Conservation (phyloP, 30 jellyfish, hydroid and myxozoan species). For the Aurelia aurita complex sp. Pacific region DNA sequence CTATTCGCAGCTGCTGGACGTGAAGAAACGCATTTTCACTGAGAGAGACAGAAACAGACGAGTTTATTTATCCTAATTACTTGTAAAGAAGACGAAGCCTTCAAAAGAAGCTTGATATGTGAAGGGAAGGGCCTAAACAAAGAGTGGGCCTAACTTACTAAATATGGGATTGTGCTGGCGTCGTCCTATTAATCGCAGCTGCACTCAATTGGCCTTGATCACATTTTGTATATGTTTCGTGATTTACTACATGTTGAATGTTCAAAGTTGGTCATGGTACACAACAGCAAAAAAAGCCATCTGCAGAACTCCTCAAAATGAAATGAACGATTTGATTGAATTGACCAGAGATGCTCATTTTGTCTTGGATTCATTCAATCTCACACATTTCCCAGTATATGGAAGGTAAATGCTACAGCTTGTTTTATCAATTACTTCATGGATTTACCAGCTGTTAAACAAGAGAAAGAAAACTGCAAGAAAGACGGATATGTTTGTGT, state of each 20-base stretch:
- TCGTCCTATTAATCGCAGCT: neutral
- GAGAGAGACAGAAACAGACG: no score
- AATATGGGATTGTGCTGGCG: neutral
- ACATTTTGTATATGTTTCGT: slow-evolving; percentile 2
- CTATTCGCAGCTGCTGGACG: no score
- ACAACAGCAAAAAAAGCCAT: neutral
- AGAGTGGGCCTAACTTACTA: no score
- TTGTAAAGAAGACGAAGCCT: no score
- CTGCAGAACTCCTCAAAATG: slow-evolving; percentile 37
- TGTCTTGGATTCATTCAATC: slow-evolving; percentile 12
- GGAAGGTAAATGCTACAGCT: slow-evolving; percentile 47
- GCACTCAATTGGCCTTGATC: neutral
- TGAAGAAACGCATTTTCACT: no score
- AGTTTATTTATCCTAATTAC: no score
- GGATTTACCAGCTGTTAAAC: neutral
- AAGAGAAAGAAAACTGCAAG: no score
- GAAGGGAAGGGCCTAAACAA: no score
- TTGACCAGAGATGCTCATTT: slow-evolving; percentile 32
- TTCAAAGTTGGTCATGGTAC: slow-evolving; percentile 67
- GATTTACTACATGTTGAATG: slow-evolving; percentile 36
- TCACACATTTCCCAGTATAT: slow-evolving; percentile 44
- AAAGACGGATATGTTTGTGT: no score
- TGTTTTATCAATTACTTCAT: neutral
- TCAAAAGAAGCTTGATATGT: no score
- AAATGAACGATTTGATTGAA: slow-evolving; percentile 34